A percentile compares a stretch with the other conserved stretches of the same genome.
Conservation (phyloP, 2,888 invertebrate genomes). For the Mythimna impura region DNA sequence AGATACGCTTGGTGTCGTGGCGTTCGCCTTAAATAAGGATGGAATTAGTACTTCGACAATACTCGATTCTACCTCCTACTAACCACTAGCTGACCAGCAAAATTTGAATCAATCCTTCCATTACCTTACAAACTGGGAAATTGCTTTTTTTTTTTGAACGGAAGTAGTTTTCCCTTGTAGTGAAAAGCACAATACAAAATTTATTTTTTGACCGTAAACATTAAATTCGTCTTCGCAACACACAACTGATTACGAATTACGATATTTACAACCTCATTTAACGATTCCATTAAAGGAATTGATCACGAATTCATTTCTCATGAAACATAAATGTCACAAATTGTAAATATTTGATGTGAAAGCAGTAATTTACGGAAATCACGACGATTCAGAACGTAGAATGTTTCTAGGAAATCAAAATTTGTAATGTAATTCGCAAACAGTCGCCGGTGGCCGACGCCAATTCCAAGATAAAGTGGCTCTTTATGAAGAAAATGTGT, state of each 20-base stretch:
- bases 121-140: too few relatives aligned
- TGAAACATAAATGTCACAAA: slow-evolving; percentile 21
- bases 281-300: slow-evolving; percentile 5
- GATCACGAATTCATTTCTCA: not conserved
- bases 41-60: not conserved
- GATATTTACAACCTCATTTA: slow-evolving; percentile 4
- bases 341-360: slow-evolving; percentile 25
- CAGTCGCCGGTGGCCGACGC: slow-evolving; percentile 19
- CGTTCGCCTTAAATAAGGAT: not conserved
- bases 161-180: not conserved
- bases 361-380: slow-evolving; percentile 26
- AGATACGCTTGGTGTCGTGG: not conserved
- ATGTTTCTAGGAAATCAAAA: slow-evolving; percentile 28
- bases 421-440: slow-evolving; percentile 45
- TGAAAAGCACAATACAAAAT: not conserved
- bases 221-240: not conserved
- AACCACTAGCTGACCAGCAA: not conserved
- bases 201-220: not conserved
- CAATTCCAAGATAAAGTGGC: slow-evolving; percentile 25
- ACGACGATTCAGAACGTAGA: not conserved
- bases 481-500: slow-evolving; percentile 35
- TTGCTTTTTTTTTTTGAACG: not conserved
- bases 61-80: not conserved
- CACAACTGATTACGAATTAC: not conserved
- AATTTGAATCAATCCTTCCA: not conserved